These are phyloP conservation scores for Adelognathus sp. DNA, from an alignment of 2,888 invertebrate species.

Conservation along the genomic window DNA sequence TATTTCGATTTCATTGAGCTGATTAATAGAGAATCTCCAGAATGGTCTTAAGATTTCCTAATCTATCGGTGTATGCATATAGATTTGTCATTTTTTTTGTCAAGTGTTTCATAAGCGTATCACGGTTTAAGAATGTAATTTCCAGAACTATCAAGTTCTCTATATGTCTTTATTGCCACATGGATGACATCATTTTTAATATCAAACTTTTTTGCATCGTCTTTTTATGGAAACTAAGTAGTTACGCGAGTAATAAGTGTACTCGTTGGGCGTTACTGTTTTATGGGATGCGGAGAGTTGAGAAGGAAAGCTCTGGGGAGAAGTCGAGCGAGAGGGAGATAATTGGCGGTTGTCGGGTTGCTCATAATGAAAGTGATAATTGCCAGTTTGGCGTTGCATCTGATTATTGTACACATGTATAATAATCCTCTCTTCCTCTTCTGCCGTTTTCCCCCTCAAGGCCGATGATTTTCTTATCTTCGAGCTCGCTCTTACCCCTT, in stretches of 20 bases:
- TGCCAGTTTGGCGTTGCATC: slow-evolving; percentile 59
- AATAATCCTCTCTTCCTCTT: slow-evolving; percentile 10
- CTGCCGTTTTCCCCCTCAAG: neutral
- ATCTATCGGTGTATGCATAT: no score
- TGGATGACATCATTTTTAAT: no score
- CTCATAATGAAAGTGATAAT: slow-evolving; percentile 69
- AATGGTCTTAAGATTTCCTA: no score
- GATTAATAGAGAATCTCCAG: no score
- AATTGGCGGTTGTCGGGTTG: slow-evolving; percentile 67
- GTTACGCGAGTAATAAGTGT: slow-evolving; percentile 4
- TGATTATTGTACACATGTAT: slow-evolving; percentile 50
- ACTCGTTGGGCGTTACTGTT: slow-evolving; percentile 43
- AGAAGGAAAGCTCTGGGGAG: slow-evolving; percentile 25
- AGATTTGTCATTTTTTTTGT: no score
- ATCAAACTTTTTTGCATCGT: no score
- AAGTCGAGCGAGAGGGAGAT: slow-evolving; percentile 49
- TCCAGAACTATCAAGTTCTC: no score
- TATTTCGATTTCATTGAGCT: no score
- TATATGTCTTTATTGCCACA: no score
- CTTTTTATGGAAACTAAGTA: no score
- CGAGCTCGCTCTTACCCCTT: neutral
- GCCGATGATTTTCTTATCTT: neutral
- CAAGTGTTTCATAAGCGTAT: no score
- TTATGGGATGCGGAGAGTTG: slow-evolving; percentile 3
- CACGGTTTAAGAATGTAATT: no score